Evolutionary conservation across 1,140 invertebrate species (phyloP), one percentile per base, ranked within the genome.

Genomic region (Bombus balteatus): DNA sequence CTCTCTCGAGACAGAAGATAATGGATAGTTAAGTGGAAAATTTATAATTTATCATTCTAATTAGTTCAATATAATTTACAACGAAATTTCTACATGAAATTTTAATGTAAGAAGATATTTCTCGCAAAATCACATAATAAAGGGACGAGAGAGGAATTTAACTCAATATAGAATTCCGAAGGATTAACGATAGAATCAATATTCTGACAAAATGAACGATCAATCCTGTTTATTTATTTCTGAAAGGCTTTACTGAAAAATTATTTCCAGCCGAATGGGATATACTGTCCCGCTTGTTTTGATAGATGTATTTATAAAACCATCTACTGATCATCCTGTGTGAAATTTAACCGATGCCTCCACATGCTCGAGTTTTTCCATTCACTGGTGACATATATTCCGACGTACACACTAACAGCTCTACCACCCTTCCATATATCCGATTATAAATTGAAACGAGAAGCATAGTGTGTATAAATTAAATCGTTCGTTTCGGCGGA

Each of bases 371-470:
- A 62, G 32, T 53, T 75, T 75, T 34, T 75, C 18, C 32, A 75
- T 75, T 53, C 73, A 53, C 6, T 18, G 28, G 43, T 25, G 18
- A 43, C 72, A 34, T 41, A 73, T 41, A 72, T 53, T 34, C 43
- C 62, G 0, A 22, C 47, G 47, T 22, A 53, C 28, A 62, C 59
- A 2, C 59, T 13, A 12, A 12, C 28, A 22, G 10, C 32, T 22
- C 32, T 22, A 9, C 3, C 15, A 9, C 1, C 10, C 10, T 5
- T 28, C 1, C 47, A 41, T 25, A 39, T n/a, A 78, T 78, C 39
- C 75, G 75, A 65, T 78, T 78, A 65, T 65, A 41, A 32, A 53
- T 47, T 57, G 32, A 75, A 65, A 78, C 37, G 37, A n/a, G 47
- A 59, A 76, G 28, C 6, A 32, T 10, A 39, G 37, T 25, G 57